Percentiles rank a stretch among this genome's conserved stretches.
These are phyloP conservation scores for Thunnus thynnus DNA, from an alignment of 2,113 vertebrate species.

Conservation along the genomic window DNA sequence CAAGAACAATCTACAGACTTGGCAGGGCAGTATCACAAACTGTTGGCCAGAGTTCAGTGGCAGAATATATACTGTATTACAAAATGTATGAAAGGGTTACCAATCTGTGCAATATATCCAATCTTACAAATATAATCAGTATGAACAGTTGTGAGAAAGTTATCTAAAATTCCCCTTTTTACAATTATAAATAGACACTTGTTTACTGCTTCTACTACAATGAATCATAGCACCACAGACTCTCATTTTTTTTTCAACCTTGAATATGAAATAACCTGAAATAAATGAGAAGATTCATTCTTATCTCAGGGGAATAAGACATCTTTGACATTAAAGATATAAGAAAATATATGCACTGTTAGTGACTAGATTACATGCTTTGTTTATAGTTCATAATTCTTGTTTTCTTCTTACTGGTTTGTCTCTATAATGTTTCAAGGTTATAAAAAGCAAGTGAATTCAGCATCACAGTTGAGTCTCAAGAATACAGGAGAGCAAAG, in stretches of 20 bases:
- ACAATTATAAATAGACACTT: conserved; percentile 92
- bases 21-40: conserved; percentile 68
- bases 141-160: conserved; percentile 89
- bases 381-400: conserved; percentile 73
- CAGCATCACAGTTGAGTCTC: conserved; percentile 83
- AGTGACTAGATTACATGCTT: conserved; percentile 84
- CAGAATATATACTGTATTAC: conserved; percentile 74
- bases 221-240: conserved; percentile 94
- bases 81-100: conserved; percentile 79
- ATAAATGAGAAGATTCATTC: conserved; percentile 80
- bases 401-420: conserved; percentile 36
- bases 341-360: conserved; percentile 87
- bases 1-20: conserved; percentile 68
- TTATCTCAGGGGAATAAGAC: conserved; percentile 93
- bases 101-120: conserved; percentile 90
- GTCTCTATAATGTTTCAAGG: conserved; percentile 70
- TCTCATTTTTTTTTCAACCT: conserved; percentile 91
- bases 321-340: conserved; percentile 92
- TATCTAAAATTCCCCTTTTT: conserved; percentile 89
- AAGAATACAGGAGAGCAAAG: conserved; percentile 71
- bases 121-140: conserved; percentile 91
- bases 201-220: conserved; percentile 88
- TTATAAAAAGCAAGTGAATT: conserved; percentile 73
- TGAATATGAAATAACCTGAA: conserved; percentile 92
- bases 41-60: conserved; percentile 72